A percentile compares a stretch with the other conserved stretches of the same genome.
phyloP scores from a whole-genome alignment of 2,797 vertebrate genomes.

The Holocentrus rufus region DNA sequence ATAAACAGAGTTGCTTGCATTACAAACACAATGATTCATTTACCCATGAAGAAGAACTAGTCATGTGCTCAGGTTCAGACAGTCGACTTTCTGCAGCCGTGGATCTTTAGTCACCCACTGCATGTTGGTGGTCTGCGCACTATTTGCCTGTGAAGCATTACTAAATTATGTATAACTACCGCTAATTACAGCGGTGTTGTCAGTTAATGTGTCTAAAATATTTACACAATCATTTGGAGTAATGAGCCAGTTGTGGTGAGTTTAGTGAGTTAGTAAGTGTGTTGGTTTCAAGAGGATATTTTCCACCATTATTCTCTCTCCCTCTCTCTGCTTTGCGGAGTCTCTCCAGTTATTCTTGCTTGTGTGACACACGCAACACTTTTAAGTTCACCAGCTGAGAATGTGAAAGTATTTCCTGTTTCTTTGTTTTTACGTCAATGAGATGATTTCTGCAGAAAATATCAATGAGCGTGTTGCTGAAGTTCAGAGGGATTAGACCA shows the following conservation, averaged over 20 bases:
- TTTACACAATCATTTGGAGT: constrained; percentile 61
- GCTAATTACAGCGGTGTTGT: constrained; percentile 25
- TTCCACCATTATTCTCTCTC: constrained; percentile 22
- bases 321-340: constrained; percentile 30
- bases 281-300: constrained; percentile 27
- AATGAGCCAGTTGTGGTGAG: constrained; percentile 37
- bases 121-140: neutral
- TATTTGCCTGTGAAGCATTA: constrained; percentile 7
- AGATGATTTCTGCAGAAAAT: constrained; percentile 30
- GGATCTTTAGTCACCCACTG: neutral
- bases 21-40: constrained; percentile 42
- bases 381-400: neutral
- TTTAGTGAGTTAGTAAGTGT: constrained; percentile 33
- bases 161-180: constrained; percentile 15
- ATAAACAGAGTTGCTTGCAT: constrained; percentile 30
- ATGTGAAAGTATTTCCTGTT: constrained; percentile 22
- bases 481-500: constrained; percentile 26
- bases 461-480: constrained; percentile 20
- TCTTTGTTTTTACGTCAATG: constrained; percentile 12
- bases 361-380: neutral
- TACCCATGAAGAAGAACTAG: neutral
- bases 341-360: constrained; percentile 27
- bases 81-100: neutral
- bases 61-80: constrained; percentile 3
- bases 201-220: constrained; percentile 59